Percentiles rank a stretch among this genome's conserved stretches.
Evolutionary conservation across 2,113 vertebrate genomes (phyloP).

Genomic region (Ciconia maguari): DNA sequence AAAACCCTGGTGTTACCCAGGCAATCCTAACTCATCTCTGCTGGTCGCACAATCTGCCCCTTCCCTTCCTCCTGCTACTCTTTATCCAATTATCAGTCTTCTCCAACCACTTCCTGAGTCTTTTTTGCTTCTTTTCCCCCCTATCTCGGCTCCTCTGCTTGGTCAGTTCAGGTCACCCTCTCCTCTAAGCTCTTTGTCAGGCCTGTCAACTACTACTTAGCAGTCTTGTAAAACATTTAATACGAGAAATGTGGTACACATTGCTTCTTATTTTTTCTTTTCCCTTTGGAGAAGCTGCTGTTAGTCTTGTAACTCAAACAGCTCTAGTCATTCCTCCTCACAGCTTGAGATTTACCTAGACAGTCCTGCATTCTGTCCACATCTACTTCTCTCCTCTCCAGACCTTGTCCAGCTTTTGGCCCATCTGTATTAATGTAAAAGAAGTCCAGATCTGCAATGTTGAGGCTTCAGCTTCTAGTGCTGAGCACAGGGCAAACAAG

Average conservation of each 20-base stretch:
- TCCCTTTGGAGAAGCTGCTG: background rate
- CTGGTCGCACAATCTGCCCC: background rate
- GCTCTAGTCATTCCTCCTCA: background rate
- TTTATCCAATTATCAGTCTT: background rate
- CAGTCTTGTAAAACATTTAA: background rate
- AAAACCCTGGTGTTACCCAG: background rate
- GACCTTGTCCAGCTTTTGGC: background rate
- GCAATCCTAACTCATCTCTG: background rate
- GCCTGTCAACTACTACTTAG: background rate
- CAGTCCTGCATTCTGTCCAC: background rate
- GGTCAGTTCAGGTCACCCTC: background rate
- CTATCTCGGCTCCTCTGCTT: background rate
- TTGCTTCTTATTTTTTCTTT: background rate
- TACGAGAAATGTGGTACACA: rapidly evolving
- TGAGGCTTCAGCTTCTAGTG: background rate
- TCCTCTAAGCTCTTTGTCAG: background rate
- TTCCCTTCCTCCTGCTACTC: background rate
- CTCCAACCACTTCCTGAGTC: background rate
- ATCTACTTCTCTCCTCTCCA: background rate
- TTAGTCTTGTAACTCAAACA: background rate
- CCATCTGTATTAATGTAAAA: background rate
- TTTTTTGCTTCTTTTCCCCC: background rate
- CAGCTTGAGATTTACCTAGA: background rate
- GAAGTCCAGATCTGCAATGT: background rate
- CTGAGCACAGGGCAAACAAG: background rate